Evolutionary conservation across 2,113 vertebrate species (phyloP), one percentile per base, ranked within the genome.

Genomic region (Pardalotus punctatus): DNA sequence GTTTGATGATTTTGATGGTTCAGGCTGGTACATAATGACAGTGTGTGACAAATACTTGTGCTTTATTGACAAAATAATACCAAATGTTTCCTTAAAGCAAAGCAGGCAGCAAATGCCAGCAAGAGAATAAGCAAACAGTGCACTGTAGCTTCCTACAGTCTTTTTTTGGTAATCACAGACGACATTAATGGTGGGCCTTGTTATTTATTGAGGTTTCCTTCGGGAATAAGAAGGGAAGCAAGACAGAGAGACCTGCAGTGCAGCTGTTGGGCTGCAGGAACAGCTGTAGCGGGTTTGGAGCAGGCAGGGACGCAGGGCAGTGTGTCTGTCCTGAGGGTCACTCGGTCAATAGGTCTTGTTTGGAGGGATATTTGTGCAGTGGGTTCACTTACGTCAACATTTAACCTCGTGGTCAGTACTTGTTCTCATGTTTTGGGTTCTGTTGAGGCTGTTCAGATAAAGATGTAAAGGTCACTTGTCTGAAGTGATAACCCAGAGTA

Each of bases 1-100:
- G 5, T 90, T 88, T 60, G 90, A 86, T 56, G 91, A 50, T 86
- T 96, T 56, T 67, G 90, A 48, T 88, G 61, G 79, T 84, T 86
- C 81, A 60, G 86, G 28, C 69, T 81, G 70, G 28, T 78, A 2
- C 35, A 20, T 81, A 95, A 93, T 90, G 69, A 90, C 72, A 90
- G 60, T 45, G 85, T 95, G 91, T 93, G 95, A 95, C 92, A 94
- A 92, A 92, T 86, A 51, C 56, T 88, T 27, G 58, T 48, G 90
- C 77, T 86, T 86, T 95, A 94, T 96, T 96, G 94, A 74, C 92
- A 92, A 90, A 97, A 96, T 60, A 95, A 23, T 20, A 48, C 76
- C 86, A 90, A 92, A 86, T 94, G 95, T 95, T 95, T 92, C 51
- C 56, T 73, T 61, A 27, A n/a, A 64, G 57, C 47, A 33, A 33